phyloP scores from a whole-genome alignment of 2,113 vertebrate species.

The Microcebus tavaratra region DNA sequence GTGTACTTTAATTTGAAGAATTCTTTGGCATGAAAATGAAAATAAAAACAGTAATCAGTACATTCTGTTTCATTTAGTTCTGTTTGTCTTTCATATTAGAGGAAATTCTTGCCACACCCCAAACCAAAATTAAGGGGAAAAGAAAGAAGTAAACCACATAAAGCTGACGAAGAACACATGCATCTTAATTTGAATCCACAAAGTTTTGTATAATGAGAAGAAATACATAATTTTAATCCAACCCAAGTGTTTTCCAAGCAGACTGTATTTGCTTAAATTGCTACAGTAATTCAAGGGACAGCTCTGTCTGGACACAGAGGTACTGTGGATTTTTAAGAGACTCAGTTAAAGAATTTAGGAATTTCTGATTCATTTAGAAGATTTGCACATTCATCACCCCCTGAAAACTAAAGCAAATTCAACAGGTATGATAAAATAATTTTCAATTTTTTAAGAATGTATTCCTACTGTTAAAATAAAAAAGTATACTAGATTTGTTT shows the following conservation, averaged over 20 bases:
- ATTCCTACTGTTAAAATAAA: slow-evolving; percentile 55
- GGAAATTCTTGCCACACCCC: slow-evolving; percentile 85
- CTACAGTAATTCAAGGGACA: slow-evolving; percentile 72
- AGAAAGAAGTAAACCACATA: slow-evolving; percentile 82
- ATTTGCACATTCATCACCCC: slow-evolving; percentile 64
- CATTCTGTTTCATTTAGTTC: slow-evolving; percentile 82
- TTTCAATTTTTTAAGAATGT: slow-evolving; percentile 64
- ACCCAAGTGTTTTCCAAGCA: slow-evolving; percentile 76
- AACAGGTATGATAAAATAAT: slow-evolving; percentile 83
- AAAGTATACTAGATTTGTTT: slow-evolving; percentile 43
- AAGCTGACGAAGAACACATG: slow-evolving; percentile 83
- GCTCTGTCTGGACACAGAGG: slow-evolving; percentile 69
- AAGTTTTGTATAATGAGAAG: slow-evolving; percentile 80
- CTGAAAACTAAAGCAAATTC: slow-evolving; percentile 77
- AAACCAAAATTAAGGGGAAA: slow-evolving; percentile 83
- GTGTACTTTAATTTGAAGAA: slow-evolving; percentile 68
- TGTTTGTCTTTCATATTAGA: slow-evolving; percentile 80
- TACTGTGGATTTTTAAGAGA: slow-evolving; percentile 74
- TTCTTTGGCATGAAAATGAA: slow-evolving; percentile 76
- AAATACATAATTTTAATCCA: slow-evolving; percentile 79
- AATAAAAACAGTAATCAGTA: slow-evolving; percentile 76
- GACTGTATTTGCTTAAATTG: slow-evolving; percentile 79
- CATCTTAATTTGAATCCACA: slow-evolving; percentile 81
- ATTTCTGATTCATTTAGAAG: slow-evolving; percentile 77
- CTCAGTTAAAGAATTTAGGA: slow-evolving; percentile 67